A percentile compares a stretch with the other conserved stretches of the same genome.
These are phyloP conservation scores for Anisognathus igniventris DNA, from an alignment of 2,797 vertebrate species.

Conservation along the genomic window DNA sequence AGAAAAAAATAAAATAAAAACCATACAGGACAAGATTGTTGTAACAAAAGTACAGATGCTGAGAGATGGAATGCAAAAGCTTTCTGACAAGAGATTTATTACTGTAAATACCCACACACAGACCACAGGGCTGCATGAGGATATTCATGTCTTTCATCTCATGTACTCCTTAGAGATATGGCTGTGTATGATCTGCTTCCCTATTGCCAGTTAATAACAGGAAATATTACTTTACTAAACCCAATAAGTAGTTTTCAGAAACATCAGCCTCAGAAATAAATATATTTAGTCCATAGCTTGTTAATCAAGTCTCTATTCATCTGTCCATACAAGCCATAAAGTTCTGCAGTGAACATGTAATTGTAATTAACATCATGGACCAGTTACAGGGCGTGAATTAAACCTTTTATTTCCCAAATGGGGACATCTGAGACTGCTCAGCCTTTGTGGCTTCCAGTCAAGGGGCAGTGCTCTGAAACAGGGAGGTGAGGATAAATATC, in stretches of 20 bases:
- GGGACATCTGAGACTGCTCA: not conserved
- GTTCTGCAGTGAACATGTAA: constrained; percentile 38
- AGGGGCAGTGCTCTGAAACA: not conserved
- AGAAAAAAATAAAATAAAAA: not conserved
- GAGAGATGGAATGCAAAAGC: not conserved
- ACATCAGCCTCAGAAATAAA: constrained; percentile 50
- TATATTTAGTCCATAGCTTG: constrained; percentile 41
- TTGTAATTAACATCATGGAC: constrained; percentile 59
- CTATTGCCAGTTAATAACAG: not conserved
- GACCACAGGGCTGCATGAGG: not conserved
- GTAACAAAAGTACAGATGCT: not conserved
- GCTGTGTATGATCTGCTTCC: constrained; percentile 6
- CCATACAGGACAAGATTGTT: not conserved
- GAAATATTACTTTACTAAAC: constrained; percentile 36
- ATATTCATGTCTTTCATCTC: not conserved
- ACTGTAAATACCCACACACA: not conserved
- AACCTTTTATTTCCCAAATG: not conserved
- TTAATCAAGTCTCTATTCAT: constrained; percentile 56
- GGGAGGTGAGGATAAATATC: not conserved
- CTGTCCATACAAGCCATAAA: constrained; percentile 53
- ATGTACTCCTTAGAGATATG: not conserved
- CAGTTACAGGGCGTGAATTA: not conserved
- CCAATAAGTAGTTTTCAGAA: constrained; percentile 38
- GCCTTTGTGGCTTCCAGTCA: not conserved
- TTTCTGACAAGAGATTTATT: not conserved